phyloP scores from a whole-genome alignment of 2,888 invertebrate species.

The Sympetrum striolatum region DNA sequence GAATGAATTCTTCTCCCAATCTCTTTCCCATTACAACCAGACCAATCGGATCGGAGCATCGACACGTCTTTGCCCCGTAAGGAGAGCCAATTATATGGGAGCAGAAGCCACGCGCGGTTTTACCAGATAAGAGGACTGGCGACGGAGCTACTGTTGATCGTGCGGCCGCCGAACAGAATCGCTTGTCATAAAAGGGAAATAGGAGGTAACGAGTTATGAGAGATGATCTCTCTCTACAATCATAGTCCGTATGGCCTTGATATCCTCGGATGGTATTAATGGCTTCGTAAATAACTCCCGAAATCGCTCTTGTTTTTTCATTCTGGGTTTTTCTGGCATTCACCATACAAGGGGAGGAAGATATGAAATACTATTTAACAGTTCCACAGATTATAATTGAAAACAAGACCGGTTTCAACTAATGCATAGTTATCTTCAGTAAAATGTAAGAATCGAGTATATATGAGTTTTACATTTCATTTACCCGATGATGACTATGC shows the following conservation, averaged over 20 bases:
- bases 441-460: no score
- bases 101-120: conserved; percentile 19
- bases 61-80: conserved; percentile 35
- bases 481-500: no score
- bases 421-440: no score
- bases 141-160: background rate
- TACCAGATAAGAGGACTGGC: conserved; percentile 10
- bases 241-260: background rate
- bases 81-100: conserved; percentile 32
- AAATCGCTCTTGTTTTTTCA: no score
- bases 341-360: no score
- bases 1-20: background rate
- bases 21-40: background rate
- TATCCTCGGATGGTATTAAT: no score
- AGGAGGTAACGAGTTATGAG: background rate
- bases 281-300: no score
- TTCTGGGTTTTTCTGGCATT: no score
- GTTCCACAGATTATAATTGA: no score
- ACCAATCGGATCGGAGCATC: conserved; percentile 34
- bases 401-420: no score
- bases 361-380: no score
- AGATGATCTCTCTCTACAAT: background rate
- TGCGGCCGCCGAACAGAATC: background rate
- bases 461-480: no score
- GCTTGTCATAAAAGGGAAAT: background rate